Base-by-base conservation (phyloP, 2,888 invertebrate genomes). In the Oithona nana region DNA sequence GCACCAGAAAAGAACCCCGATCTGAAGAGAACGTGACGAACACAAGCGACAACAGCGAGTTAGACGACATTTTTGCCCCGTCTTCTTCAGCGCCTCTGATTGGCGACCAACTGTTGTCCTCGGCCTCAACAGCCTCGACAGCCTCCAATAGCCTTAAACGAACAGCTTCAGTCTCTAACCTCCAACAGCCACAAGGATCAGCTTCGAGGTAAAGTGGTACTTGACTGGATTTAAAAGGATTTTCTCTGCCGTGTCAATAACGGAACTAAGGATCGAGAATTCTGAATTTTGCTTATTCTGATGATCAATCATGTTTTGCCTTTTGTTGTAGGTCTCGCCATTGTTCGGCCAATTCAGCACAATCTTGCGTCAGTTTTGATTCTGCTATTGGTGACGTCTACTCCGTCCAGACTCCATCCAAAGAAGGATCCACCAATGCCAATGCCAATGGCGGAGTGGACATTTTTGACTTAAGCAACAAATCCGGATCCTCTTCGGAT, bases 321-420 rank as follows among this genome's bases (percentile, higher is more conserved):
- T n/a, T n/a, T n/a, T n/a, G n/a, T n/a, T n/a, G n/a, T 11, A 39
- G 39, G 39, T 39, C 39, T 11, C 39, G 39, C 39, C 39, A 39
- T 16, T 39, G 39, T 16, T 39, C 39, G 8, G 39, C 39, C 39
- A 54, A 54, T 54, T 54, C 54, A 16, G 26, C 22, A 3, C 20
- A 54, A 16, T 54, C 54, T 2, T 20, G 24, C 54, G 26, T 54
- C 24, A 54, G 54, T 26, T 26, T 54, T 2, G 54, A 54, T 26
- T 54, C 54, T 16, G 54, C 54, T 26, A 54, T 54, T 24, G 54
- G 54, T 11, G 54, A 54, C 26, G 54, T 54, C 54, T 54, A 54
- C 54, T 54, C 54, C 54, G 54, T 54, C 6, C 54, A 54, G 26
- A 54, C 54, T 13, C 54, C 54, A 26, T 24, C 24, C 3, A 4